Base-by-base conservation (phyloP, 2,797 vertebrate genomes). In the Rhynchotus rufescens region DNA sequence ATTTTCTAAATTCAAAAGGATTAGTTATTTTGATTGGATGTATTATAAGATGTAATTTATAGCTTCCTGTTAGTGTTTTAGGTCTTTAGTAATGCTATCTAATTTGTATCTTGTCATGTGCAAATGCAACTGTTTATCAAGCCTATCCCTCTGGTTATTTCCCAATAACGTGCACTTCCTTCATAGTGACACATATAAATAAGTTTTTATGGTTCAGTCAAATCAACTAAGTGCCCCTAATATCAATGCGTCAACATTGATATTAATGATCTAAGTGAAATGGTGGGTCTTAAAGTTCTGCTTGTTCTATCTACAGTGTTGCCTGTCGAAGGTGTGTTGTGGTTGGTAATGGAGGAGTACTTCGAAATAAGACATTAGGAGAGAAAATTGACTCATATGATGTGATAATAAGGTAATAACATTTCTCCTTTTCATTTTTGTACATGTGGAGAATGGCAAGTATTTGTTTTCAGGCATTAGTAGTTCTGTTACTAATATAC, bases 371-470 rank as follows among this genome's bases (percentile, higher is more conserved):
- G 94, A 98, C 97, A 0, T 80, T 98, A 64, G 98, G 98, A 60
- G 95, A 97, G 92, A 98, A 95, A 87, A 98, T 98, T 47, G 98
- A 98, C 93, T 97, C 98, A 0, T 98, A 98, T 44, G 98, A 98
- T 4, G 95, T 98, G 44, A 88, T 98, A 88, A 98, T 98, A 96
- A 98, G 98, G 98, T 98, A 98, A 97, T 54, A 30, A 30, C 10
- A 73, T 65, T 2, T 90, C 57, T 88, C 84, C 28, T 85, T 84
- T 60, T 75, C 4, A 1, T 75, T 86, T 67, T 75, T 72, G 12
- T 66, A 3, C 6, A 0, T 7, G 26, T 30, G 42, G 71, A 83
- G 42, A 62, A 25, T 52, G 38, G 34, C 19, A 34, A 44, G 36
- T n/a, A 45, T 30, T 25, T 57, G 16, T 32, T 71, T 5, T 36